phyloP scores from a whole-genome alignment of 2,888 invertebrate species.

The Heliconius ismenius region DNA sequence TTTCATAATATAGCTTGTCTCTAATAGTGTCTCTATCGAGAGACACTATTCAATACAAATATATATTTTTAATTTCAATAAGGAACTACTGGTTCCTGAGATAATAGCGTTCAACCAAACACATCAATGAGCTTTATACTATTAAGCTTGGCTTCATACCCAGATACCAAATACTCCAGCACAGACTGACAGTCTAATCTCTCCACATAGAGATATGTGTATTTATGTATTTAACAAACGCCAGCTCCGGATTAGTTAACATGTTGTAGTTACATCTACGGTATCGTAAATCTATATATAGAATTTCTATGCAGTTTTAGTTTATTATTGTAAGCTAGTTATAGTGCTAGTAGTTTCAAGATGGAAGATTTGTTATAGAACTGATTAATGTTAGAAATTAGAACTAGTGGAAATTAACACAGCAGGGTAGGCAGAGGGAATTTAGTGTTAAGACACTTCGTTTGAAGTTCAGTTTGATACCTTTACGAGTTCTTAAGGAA shows the following conservation, averaged over 20 bases:
- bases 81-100: too few relatives aligned
- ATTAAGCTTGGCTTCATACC: not conserved
- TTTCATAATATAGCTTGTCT: too few relatives aligned
- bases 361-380: not conserved
- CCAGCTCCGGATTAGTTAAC: not conserved
- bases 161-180: not conserved
- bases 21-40: too few relatives aligned
- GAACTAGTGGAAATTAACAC: not conserved
- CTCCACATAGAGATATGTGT: not conserved
- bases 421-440: too few relatives aligned
- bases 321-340: slow-evolving; percentile 8
- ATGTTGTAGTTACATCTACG: not conserved
- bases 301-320: slow-evolving; percentile 3
- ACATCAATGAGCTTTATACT: too few relatives aligned
- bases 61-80: too few relatives aligned
- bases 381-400: not conserved
- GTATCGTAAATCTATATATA: slow-evolving; percentile 15
- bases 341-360: not conserved
- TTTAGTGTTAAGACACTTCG: too few relatives aligned
- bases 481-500: too few relatives aligned
- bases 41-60: too few relatives aligned
- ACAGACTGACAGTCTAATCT: slow-evolving; percentile 14
- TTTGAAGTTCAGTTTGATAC: too few relatives aligned
- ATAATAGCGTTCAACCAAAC: too few relatives aligned
- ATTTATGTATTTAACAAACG: slow-evolving; percentile 9